These are phyloP conservation scores for Drosophila yooni DNA, from an alignment of 2,888 invertebrate genomes.

Conservation along the genomic window DNA sequence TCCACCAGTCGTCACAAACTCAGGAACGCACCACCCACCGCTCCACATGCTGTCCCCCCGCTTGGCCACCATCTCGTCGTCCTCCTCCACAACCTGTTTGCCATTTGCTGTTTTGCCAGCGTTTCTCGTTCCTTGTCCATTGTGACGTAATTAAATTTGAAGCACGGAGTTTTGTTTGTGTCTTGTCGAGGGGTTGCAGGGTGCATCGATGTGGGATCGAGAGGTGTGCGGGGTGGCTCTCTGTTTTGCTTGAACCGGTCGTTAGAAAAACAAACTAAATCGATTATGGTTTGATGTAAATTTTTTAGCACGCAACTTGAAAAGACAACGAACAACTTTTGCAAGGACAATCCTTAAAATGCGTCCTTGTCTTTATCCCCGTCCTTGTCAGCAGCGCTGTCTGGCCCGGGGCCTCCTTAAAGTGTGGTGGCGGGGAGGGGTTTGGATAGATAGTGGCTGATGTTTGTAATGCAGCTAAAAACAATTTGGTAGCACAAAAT, in stretches of 20 bases:
- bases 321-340: slow-evolving; percentile 12
- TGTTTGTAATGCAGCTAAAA: neutral
- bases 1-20: slow-evolving; percentile 13
- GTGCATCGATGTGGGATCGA: slow-evolving; percentile 15
- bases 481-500: neutral
- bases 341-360: slow-evolving; percentile 1
- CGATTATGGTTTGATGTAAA: slow-evolving; percentile 60
- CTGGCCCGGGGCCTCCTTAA: neutral
- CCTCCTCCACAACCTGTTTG: neutral
- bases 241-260: neutral
- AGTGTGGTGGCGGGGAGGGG: no score
- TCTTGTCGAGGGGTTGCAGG: neutral
- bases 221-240: slow-evolving; percentile 2
- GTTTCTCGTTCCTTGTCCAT: slow-evolving; percentile 20
- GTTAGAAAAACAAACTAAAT: slow-evolving; percentile 45
- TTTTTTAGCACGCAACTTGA: slow-evolving; percentile 17
- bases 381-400: neutral
- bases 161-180: slow-evolving; percentile 11
- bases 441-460: neutral
- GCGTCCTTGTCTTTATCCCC: slow-evolving; percentile 1
- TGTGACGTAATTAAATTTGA: slow-evolving; percentile 71
- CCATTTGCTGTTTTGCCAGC: slow-evolving; percentile 28
- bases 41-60: neutral
- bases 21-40: neutral
- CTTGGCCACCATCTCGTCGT: neutral